Evolutionary conservation across 2,797 vertebrate genomes (phyloP).

Genomic region (Sebastes hubbsi): DNA sequence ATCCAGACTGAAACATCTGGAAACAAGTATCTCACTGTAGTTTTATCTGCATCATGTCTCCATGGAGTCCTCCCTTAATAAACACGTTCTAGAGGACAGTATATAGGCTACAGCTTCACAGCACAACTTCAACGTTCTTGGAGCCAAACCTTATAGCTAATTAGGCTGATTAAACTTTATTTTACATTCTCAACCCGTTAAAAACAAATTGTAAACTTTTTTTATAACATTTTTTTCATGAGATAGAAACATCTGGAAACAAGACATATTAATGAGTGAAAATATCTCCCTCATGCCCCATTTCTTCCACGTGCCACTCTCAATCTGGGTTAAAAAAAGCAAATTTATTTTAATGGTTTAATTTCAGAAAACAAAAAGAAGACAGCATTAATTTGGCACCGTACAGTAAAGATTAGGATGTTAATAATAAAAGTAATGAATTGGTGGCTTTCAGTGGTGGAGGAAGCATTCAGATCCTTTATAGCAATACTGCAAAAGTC

Average conservation of each 20-base stretch:
- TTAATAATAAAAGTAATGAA: background rate
- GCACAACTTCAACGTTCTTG: background rate
- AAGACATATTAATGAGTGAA: background rate
- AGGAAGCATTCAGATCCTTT: background rate
- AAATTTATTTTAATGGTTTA: background rate
- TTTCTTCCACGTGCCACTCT: background rate
- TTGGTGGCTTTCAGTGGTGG: no score
- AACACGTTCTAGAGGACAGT: background rate
- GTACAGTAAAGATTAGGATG: background rate
- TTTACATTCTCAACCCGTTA: background rate
- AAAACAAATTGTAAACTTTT: background rate
- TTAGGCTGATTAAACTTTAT: background rate
- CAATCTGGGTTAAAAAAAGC: no score
- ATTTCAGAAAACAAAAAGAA: background rate
- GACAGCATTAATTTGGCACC: background rate
- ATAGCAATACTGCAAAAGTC: background rate
- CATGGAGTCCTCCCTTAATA: background rate
- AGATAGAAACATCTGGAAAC: no score
- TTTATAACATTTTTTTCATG: no score
- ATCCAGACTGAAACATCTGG: slow-evolving; percentile 20
- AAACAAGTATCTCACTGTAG: background rate
- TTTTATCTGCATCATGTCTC: background rate
- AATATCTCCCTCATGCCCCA: background rate
- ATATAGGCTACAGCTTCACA: background rate
- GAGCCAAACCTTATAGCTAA: background rate